Base-by-base conservation (phyloP, 2,113 vertebrate species). In the Hemiscyllium ocellatum region DNA sequence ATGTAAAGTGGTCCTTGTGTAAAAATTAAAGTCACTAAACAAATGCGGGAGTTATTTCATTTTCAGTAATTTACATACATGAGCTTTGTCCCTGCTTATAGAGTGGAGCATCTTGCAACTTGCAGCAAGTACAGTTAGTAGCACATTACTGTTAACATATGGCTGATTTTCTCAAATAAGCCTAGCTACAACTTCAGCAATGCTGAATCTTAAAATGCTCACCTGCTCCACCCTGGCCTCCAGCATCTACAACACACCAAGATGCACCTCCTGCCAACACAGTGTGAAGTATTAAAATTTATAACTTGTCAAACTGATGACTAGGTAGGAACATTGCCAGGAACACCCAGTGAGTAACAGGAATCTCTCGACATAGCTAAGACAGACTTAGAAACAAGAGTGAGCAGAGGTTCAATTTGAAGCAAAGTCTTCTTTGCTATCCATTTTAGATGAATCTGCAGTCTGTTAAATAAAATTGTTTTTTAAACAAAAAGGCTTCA, bases 251-350 rank as follows among this genome's bases (percentile, higher is more conserved):
- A 93, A 37, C 65, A 37, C 89, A 93, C 17, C n/a, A 24, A 66
- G 33, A 61, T 20, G 56, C 8, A n/a, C 61, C 89, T 93, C 29
- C 89, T 66, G 89, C 56, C 33, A 66, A 37, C 86, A 33, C 89
- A 68, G 61, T 19, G 7, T 22, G 17, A 93, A 66, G 89, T n/a
- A 66, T 37, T 65, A 66, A 65, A 66, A 66, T 66, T 37, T 20
- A 93, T 33, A 91, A 91, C 87, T 61, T 91, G 52, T 91, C 87
- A 93, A 42, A 19, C 61, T 93, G 61, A 66, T 90, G 52, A 89
- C 24, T 89, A 29, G 52, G 52, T 91, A 33, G 89, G 6, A 47
- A n/a, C 6, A 8, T 93, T 93, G 17, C 89, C 89, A 93, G 80
- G 80, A 83, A 83, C 80, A 83, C 80, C 80, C 80, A 47, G 61